A percentile compares a stretch with the other conserved stretches of the same genome.
phyloP scores from a whole-genome alignment of 2,113 vertebrate species.

The Mustela lutreola region DNA sequence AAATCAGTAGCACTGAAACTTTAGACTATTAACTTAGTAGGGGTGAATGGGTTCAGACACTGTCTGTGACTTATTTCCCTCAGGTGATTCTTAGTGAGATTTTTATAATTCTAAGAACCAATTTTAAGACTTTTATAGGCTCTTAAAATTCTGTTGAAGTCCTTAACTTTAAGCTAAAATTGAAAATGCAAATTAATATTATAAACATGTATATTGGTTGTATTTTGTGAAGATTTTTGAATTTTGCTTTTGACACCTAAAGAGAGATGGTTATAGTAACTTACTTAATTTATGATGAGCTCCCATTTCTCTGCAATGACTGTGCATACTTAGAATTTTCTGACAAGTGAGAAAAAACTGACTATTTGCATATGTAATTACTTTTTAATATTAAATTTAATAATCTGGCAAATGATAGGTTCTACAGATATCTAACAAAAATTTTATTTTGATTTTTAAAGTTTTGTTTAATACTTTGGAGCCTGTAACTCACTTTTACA shows the following conservation, averaged over 20 bases:
- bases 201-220: not conserved
- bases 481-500: not conserved
- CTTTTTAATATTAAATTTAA: slow-evolving; percentile 55
- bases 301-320: slow-evolving; percentile 12
- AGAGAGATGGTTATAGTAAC: not conserved
- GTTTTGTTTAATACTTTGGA: not conserved
- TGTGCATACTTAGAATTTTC: not conserved
- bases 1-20: not conserved
- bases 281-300: slow-evolving; percentile 22
- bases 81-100: not conserved
- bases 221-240: not conserved
- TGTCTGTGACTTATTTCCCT: not conserved
- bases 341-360: slow-evolving; percentile 28
- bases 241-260: slow-evolving; percentile 44
- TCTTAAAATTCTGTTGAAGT: not conserved
- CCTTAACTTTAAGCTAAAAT: not conserved
- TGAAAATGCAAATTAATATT: not conserved
- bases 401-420: not conserved
- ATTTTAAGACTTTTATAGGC: not conserved
- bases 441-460: not conserved
- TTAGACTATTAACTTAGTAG: not conserved
- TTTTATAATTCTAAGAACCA: not conserved
- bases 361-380: slow-evolving; percentile 4
- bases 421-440: not conserved
- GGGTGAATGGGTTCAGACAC: not conserved